Evolutionary conservation across 2,113 vertebrate species (phyloP), one percentile per base, ranked within the genome.

Genomic region (Falcunculus frontatus): DNA sequence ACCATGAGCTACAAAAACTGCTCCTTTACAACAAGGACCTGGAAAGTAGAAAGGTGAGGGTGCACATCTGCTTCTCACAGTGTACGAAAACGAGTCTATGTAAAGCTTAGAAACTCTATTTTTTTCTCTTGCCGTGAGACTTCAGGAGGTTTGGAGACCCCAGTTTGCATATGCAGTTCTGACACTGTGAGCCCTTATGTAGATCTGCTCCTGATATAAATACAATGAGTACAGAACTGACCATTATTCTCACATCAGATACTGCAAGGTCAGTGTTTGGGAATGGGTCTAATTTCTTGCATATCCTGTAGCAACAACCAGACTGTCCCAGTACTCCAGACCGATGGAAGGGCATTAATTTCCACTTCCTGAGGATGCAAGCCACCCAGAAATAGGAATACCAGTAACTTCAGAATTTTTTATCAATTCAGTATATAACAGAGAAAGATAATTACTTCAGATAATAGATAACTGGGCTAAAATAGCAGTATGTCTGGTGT

Each of bases 161-260:
- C 0, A 0, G 7, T 33, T 85, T 69, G 35, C 15, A 9, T 20
- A 16, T 20, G 44, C 0, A 0, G 23, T 65, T 89, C 42, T 70
- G 46, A 53, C 55, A 11, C 10, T 70, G 23, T 39, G 46, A 65
- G 62, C 59, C 35, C 26, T 30, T 37, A 2, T 15, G 29, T 70
- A 50, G 33, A 67, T 52, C 56, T 84, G 15, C 33, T 86, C 29
- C 32, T 41, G 11, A 18, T 81, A 39, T 5, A 68, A 77, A 50
- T 57, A 70, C 15, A 27, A 13, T 4, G 7, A 77, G 30, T 47
- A 59, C 3, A 70, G 50, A 42, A 93, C 2, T 74, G 19, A 42
- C 70, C 16, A 13, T 77, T 81, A 63, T 64, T 86, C n/a, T 86
- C 47, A 62, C 14, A n/a, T 60, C 37, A 57, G 42, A 63, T n/a